phyloP scores from a whole-genome alignment of 2,888 invertebrate species.

The Spialia ferax region DNA sequence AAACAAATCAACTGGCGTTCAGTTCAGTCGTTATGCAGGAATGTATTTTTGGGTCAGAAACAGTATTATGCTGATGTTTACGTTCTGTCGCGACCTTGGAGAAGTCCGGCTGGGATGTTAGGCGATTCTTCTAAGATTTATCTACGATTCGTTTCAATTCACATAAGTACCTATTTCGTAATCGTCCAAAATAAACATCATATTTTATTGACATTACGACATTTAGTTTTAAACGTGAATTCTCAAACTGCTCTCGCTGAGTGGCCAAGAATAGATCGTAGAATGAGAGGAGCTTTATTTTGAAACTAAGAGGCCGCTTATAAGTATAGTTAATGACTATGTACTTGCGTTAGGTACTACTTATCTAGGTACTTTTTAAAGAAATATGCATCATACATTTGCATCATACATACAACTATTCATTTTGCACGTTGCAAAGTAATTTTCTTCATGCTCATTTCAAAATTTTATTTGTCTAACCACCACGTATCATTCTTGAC shows the following conservation, averaged over 20 bases:
- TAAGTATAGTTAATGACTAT: conserved; percentile 5
- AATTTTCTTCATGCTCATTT: too few species aligned
- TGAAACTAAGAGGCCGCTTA: conserved; percentile 53
- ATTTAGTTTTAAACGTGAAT: conserved; percentile 69
- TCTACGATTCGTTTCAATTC: conserved; percentile 60
- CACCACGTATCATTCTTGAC: too few species aligned
- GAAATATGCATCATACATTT: too few species aligned
- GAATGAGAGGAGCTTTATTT: conserved; percentile 77
- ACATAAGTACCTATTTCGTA: conserved; percentile 78
- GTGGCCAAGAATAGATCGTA: conserved; percentile 71
- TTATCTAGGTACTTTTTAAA: too few species aligned
- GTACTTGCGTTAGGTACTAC: background rate
- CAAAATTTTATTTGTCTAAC: too few species aligned
- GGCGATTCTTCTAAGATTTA: conserved; percentile 76
- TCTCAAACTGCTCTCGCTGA: conserved; percentile 58
- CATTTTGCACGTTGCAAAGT: too few species aligned
- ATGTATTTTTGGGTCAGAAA: conserved; percentile 76
- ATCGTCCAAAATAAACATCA: conserved; percentile 82
- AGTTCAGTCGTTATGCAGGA: conserved; percentile 18
- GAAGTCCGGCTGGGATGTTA: conserved; percentile 61
- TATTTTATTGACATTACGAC: conserved; percentile 85
- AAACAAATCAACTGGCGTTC: conserved; percentile 52
- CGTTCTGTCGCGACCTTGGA: conserved; percentile 70
- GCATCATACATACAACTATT: too few species aligned
- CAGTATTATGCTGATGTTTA: conserved; percentile 69